Evolutionary conservation across 2,797 vertebrate genomes (phyloP), one percentile per base, ranked within the genome.

Genomic region (Enteromius thamalakanensis): DNA sequence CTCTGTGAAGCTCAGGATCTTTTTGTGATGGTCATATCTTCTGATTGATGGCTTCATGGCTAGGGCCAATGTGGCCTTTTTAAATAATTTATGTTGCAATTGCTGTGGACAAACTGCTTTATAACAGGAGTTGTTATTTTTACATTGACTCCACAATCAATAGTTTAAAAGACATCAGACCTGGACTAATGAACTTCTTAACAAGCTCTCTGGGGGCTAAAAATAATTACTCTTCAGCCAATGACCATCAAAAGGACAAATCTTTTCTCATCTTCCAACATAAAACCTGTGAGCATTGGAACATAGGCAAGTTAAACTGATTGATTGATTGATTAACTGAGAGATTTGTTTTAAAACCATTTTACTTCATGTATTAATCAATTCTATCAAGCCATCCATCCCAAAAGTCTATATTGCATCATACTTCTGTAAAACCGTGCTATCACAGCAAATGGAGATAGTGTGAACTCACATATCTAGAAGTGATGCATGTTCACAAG

Each of bases 21-120:
- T 97, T 97, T 97, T 98, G 97, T 97, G 96, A 96, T 95, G 94
- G 96, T 96, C 96, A 97, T 97, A 97, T 97, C 94, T 94, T 94
- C 95, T 99, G 98, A 99, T 99, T 99, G 98, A 99, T 99, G 96
- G 97, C 96, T 98, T 95, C 95, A 94, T 97, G 97, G 97, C 96
- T 94, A 96, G 96, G 96, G 96, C 94, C 96, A 96, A 96, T 96
- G 95, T 99, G 98, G 96, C 98, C 98, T 99, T 99, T 99, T 98
- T 99, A 98, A 99, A 99, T 99, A 99, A 99, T 99, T 97, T 97
- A 99, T 98, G 95, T 97, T 94, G 96, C 96, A 96, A 97, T 97
- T 93, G 96, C 97, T 95, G 95, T 95, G 96, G 96, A 96, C 93
- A 93, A 60, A 97, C 96, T 95, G 96, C 96, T 97, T 98, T 98